Conservation (phyloP, 2,888 invertebrate genomes). For the Oxytorus armatus region DNA sequence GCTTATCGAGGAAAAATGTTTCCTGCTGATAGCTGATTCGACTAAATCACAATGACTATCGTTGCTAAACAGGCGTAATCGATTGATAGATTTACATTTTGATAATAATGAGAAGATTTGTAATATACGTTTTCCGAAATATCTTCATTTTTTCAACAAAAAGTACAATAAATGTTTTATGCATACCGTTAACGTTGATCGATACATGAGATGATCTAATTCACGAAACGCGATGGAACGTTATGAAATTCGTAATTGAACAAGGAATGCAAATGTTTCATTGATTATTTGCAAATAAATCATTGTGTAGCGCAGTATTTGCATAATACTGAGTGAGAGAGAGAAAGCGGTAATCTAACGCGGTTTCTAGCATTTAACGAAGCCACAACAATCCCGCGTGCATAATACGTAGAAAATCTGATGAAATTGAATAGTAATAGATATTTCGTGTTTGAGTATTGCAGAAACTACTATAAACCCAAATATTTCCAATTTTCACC, state of each 20-base stretch:
- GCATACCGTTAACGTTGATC: slow-evolving; percentile 4
- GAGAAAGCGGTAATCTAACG: slow-evolving; percentile 25
- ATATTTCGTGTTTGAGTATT: slow-evolving; percentile 46
- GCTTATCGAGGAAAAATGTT: neutral
- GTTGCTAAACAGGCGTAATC: slow-evolving; percentile 19
- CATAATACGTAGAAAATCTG: slow-evolving; percentile 37
- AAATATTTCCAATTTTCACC: slow-evolving; percentile 34
- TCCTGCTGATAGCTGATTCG: slow-evolving; percentile 10
- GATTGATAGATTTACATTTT: slow-evolving; percentile 53
- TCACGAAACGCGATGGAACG: neutral
- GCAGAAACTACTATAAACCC: slow-evolving; percentile 38
- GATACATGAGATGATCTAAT: slow-evolving; percentile 45
- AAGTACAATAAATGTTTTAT: slow-evolving; percentile 34
- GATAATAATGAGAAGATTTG: slow-evolving; percentile 20
- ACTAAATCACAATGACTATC: slow-evolving; percentile 8
- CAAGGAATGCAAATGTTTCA: neutral
- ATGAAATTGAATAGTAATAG: slow-evolving; percentile 48
- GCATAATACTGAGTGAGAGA: slow-evolving; percentile 32
- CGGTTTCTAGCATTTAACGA: slow-evolving; percentile 56
- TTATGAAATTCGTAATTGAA: slow-evolving; percentile 25
- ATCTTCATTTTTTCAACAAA: slow-evolving; percentile 52
- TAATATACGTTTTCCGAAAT: slow-evolving; percentile 44
- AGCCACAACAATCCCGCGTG: slow-evolving; percentile 31
- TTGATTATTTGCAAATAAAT: too few relatives aligned
- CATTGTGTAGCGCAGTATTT: slow-evolving; percentile 25